phyloP scores from a whole-genome alignment of 1,140 invertebrate genomes.

The Eumeta japonica region DNA sequence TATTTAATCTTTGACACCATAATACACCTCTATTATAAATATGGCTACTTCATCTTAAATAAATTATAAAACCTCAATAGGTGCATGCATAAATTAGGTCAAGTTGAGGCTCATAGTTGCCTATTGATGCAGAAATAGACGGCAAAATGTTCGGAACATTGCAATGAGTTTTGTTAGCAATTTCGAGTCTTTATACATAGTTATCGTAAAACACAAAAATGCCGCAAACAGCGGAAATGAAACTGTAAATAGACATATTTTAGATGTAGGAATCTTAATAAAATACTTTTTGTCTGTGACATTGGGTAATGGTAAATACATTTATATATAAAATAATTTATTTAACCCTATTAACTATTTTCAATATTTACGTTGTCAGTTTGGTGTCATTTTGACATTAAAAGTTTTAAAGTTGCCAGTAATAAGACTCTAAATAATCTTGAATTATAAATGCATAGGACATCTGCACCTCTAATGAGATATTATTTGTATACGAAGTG shows the following conservation, averaged over 20 bases:
- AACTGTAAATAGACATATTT: constrained; percentile 69
- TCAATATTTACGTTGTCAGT: too few species aligned
- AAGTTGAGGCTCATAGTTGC: constrained; percentile 83
- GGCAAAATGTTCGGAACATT: constrained; percentile 86
- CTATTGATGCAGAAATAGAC: constrained; percentile 92
- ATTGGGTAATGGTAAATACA: constrained; percentile 50
- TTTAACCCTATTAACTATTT: too few species aligned
- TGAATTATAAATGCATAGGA: too few species aligned
- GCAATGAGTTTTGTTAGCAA: constrained; percentile 83
- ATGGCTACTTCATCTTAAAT: constrained; percentile 66
- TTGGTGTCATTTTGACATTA: too few species aligned
- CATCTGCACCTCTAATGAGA: too few species aligned
- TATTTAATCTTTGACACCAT: constrained; percentile 58
- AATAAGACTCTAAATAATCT: too few species aligned
- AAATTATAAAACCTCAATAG: constrained; percentile 68
- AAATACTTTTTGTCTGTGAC: constrained; percentile 32
- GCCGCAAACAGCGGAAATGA: constrained; percentile 71
- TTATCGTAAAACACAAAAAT: constrained; percentile 71
- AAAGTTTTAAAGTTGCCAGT: too few species aligned
- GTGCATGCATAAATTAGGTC: constrained; percentile 82
- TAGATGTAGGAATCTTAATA: constrained; percentile 61
- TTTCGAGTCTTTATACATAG: constrained; percentile 77
- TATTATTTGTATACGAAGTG: too few species aligned
- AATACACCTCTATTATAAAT: constrained; percentile 46
- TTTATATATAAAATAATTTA: too few species aligned